phyloP scores from a whole-genome alignment of 1,140 invertebrate genomes.

The Eulimnadia texana region DNA sequence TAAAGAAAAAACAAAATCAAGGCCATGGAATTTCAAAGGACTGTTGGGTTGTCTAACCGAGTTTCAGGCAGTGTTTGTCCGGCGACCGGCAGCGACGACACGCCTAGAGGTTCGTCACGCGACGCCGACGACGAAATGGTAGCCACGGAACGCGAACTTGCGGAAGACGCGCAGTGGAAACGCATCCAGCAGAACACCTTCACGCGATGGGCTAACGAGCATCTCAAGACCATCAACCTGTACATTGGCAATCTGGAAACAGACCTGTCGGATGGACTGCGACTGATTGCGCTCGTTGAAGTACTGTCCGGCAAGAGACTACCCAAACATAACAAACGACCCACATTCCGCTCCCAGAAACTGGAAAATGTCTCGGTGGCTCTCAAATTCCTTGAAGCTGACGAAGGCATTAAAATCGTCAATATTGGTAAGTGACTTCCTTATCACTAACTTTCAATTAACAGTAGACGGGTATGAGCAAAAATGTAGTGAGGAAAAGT shows the following conservation, averaged over 20 bases:
- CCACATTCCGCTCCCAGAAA: constrained; percentile 76
- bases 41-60: not conserved
- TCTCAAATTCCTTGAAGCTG: constrained; percentile 68
- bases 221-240: constrained; percentile 65
- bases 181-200: constrained; percentile 91
- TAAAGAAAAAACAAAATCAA: not conserved
- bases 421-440: constrained; percentile 75
- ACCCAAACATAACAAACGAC: constrained; percentile 72
- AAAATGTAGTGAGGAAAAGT: too few species aligned
- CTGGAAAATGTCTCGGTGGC: constrained; percentile 83
- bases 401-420: constrained; percentile 79
- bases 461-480: too few species aligned
- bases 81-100: not conserved
- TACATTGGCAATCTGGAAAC: constrained; percentile 64
- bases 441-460: not conserved
- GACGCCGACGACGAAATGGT: constrained; percentile 57
- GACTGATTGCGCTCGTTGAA: constrained; percentile 67
- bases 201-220: constrained; percentile 87
- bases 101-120: not conserved
- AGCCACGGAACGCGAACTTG: constrained; percentile 64
- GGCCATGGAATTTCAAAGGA: not conserved
- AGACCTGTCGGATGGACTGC: constrained; percentile 72
- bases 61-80: not conserved
- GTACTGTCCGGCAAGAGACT: constrained; percentile 68
- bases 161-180: constrained; percentile 85